phyloP scores from a whole-genome alignment of 2,113 vertebrate species.

The Chrysemys picta region DNA sequence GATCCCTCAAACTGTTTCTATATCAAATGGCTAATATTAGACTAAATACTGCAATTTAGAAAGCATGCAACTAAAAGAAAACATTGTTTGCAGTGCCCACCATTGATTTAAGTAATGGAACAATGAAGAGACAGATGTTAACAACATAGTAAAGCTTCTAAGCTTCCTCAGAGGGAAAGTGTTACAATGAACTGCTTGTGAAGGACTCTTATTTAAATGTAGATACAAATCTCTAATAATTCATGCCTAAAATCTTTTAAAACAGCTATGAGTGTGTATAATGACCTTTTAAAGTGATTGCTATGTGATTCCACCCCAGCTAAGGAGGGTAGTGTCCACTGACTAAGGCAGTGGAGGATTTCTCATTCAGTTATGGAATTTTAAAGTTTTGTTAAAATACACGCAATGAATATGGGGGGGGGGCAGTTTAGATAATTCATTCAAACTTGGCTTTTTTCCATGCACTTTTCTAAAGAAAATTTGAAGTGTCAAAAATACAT shows the following conservation, averaged over 20 bases:
- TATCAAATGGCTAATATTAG: slow-evolving; percentile 69
- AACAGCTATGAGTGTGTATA: slow-evolving; percentile 49
- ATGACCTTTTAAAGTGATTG: slow-evolving; percentile 50
- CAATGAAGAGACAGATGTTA: slow-evolving; percentile 75
- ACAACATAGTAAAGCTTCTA: slow-evolving; percentile 71
- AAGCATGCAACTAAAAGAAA: slow-evolving; percentile 52
- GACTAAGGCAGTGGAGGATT: slow-evolving; percentile 50
- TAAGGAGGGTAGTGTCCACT: slow-evolving; percentile 13
- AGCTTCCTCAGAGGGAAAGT: slow-evolving; percentile 48
- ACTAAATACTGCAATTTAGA: slow-evolving; percentile 49
- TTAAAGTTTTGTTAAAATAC: slow-evolving; percentile 75
- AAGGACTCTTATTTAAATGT: slow-evolving; percentile 72
- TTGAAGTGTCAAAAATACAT: slow-evolving; percentile 89
- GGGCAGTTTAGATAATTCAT: slow-evolving; percentile 78
- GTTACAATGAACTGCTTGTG: slow-evolving; percentile 70
- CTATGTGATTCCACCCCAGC: background rate
- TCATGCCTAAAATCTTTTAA: slow-evolving; percentile 49
- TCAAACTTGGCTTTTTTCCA: slow-evolving; percentile 77
- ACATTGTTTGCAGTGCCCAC: slow-evolving; percentile 26
- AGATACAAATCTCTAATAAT: slow-evolving; percentile 59
- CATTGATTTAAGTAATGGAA: slow-evolving; percentile 68
- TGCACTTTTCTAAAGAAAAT: slow-evolving; percentile 82
- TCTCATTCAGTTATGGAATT: slow-evolving; percentile 39
- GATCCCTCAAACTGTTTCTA: slow-evolving; percentile 55
- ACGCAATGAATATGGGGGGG: slow-evolving; percentile 55